Base-by-base conservation (phyloP, 2,797 vertebrate genomes). In the Coracias cyanogaster region DNA sequence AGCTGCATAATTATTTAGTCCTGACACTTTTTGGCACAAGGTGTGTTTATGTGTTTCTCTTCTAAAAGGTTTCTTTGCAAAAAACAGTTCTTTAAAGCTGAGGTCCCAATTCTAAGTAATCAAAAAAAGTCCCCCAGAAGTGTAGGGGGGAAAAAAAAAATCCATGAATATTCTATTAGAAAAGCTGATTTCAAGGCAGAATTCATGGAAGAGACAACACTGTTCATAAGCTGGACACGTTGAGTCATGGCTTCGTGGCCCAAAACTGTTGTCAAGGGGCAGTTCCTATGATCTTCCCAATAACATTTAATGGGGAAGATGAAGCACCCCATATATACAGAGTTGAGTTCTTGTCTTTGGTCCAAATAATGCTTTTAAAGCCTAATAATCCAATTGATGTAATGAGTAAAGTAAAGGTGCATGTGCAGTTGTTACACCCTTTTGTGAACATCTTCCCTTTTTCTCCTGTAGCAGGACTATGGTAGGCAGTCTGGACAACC, bases 221-320 rank as follows among this genome's bases (percentile, higher is more conserved):
- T 4, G 12, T 58, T 70, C 21, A 10, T 58, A 19, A 57, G n/a
- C 10, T 49, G 52, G 46, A 48, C 7, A 28, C 26, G 41, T 10
- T 48, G 28, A 85, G 26, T 8, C 15, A 45, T 1, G 1, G 26
- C 25, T 55, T 51, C 48, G 49, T 20, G 31, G 31, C 10, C n/a
- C 28, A 33, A 48, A 73, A 51, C 37, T 3, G 1, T 22, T 5
- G 9, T 24, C 29, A 41, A 37, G 45, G 11, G 8, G 9, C 33
- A 35, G 37, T 48, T 58, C n/a, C 19, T 18, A 1, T 25, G 31
- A 29, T 43, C 31, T 69, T 35, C 41, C 28, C 25, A 0, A 0
- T 37, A 58, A 58, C 58, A 52, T 24, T 20, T 37, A 13, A 22
- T 17, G 17, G 16, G 12, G 17, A n/a, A 64, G 37, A 48, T 57